Conservation (phyloP, 2,888 invertebrate species). For the Leptopilina myrica region DNA sequence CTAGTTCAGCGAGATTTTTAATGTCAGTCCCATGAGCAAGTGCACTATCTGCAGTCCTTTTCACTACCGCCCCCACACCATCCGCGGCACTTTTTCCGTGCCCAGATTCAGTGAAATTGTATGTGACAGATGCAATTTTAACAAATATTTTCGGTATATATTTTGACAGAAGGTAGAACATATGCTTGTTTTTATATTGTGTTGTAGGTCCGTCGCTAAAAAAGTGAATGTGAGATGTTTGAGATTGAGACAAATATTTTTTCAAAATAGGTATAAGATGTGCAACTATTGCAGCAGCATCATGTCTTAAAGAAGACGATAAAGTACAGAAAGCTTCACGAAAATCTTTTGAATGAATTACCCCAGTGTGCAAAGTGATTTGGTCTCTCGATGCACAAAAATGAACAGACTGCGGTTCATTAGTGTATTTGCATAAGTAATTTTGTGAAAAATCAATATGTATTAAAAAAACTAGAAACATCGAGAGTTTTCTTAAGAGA, state of each 20-base stretch:
- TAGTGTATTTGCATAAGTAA: conserved; percentile 23
- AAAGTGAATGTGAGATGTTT: background rate
- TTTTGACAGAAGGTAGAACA: background rate
- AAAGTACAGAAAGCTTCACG: background rate
- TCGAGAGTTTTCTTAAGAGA: background rate
- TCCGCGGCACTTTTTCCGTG: conserved; percentile 20
- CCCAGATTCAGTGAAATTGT: background rate
- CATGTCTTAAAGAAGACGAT: background rate
- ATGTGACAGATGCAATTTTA: background rate
- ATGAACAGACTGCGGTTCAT: background rate
- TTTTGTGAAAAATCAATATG: conserved; percentile 41
- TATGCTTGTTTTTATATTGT: conserved; percentile 10
- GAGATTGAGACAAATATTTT: background rate
- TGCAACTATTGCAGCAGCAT: background rate
- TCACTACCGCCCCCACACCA: background rate
- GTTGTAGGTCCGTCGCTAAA: conserved; percentile 14
- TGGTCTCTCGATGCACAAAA: background rate
- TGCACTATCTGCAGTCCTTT: conserved; percentile 8
- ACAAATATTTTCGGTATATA: background rate
- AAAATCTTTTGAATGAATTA: background rate
- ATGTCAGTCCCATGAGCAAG: background rate
- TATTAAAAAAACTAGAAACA: conserved; percentile 4
- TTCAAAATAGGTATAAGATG: background rate
- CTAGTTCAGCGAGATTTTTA: too few species aligned
- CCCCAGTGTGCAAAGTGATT: background rate